phyloP scores from a whole-genome alignment of 2,797 vertebrate genomes.

The Argya squamiceps region DNA sequence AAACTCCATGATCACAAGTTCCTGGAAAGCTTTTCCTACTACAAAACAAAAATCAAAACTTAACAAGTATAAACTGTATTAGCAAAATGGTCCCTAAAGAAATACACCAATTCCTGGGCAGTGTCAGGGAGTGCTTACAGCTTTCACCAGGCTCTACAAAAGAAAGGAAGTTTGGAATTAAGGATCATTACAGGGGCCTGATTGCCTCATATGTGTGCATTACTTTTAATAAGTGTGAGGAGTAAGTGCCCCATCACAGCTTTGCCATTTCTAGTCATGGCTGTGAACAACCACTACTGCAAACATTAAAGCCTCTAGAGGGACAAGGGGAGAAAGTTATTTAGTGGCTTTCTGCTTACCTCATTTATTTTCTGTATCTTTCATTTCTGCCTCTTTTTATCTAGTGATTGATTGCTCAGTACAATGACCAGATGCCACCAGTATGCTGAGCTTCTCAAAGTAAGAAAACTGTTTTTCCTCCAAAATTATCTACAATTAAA shows the following conservation, averaged over 20 bases:
- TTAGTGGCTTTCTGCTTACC: not conserved
- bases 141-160: not conserved
- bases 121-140: not conserved
- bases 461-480: not conserved
- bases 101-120: not conserved
- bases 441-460: not conserved
- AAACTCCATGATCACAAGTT: not conserved
- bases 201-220: not conserved
- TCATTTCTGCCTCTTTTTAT: constrained; percentile 21
- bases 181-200: constrained; percentile 1
- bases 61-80: not conserved
- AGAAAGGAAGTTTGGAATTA: constrained; percentile 57
- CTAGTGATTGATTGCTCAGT: constrained; percentile 21
- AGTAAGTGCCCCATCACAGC: not conserved
- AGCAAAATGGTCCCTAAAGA: not conserved
- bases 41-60: not conserved
- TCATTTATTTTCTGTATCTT: not conserved
- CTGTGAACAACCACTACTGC: not conserved
- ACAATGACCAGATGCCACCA: constrained; percentile 39
- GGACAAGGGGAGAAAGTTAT: rapidly evolving
- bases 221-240: constrained; percentile 2
- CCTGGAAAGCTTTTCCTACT: not conserved
- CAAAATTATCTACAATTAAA: constrained; percentile 38
- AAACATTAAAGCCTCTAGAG: not conserved
- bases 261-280: not conserved